phyloP scores from a whole-genome alignment of 2,113 vertebrate genomes.

The Chrysochloris asiatica region DNA sequence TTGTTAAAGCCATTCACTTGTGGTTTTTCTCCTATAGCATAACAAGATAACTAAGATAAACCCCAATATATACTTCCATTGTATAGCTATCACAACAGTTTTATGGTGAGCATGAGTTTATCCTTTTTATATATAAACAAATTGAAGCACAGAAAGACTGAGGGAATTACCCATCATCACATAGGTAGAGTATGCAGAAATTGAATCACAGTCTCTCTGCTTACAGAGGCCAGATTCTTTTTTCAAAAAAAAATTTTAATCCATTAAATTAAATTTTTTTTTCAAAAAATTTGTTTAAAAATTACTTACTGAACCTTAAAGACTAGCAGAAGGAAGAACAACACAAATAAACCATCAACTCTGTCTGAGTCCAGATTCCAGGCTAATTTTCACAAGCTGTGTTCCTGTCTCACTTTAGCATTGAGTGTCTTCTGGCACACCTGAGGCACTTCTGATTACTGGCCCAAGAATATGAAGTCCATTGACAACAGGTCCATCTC shows the following conservation, averaged over 20 bases:
- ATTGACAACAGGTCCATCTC: not conserved
- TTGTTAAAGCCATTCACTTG: not conserved
- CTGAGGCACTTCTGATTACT: not conserved
- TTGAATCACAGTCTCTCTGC: not conserved
- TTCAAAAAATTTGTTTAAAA: too few relatives aligned
- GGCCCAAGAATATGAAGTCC: not conserved
- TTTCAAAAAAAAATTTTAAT: too few relatives aligned
- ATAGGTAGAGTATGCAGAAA: not conserved
- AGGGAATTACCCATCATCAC: not conserved
- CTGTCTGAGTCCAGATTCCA: not conserved
- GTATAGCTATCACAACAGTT: not conserved
- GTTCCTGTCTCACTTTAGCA: not conserved
- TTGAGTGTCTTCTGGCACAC: not conserved
- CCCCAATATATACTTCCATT: not conserved
- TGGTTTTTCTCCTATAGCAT: not conserved
- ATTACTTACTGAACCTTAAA: not conserved
- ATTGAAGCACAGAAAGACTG: constrained; percentile 1
- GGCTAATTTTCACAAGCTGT: not conserved
- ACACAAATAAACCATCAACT: not conserved
- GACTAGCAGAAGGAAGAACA: not conserved
- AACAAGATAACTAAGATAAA: not conserved
- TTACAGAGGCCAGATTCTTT: not conserved
- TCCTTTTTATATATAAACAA: not conserved
- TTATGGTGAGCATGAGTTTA: not conserved
- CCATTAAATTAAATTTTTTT: too few relatives aligned